Evolutionary conservation across 1,140 invertebrate species (phyloP).

Genomic region (Oryzaephilus surinamensis): DNA sequence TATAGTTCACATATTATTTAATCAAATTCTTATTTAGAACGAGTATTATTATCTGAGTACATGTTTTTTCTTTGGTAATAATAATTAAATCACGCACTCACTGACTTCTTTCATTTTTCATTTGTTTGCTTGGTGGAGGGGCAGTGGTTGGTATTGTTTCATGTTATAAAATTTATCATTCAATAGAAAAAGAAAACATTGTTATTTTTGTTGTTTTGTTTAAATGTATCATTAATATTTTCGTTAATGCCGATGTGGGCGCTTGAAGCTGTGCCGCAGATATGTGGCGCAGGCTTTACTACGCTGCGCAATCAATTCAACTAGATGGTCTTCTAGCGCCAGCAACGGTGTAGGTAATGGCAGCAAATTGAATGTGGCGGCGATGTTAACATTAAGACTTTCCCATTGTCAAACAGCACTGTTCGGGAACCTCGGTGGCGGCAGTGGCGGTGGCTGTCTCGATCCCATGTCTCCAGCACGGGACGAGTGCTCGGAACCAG

Average conservation of each 20-base stretch:
- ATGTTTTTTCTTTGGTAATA: no score
- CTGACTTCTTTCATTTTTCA: no score
- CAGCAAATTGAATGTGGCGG: conserved; percentile 34
- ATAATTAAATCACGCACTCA: conserved; percentile 4
- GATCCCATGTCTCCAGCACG: conserved; percentile 25
- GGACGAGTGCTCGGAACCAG: conserved; percentile 33
- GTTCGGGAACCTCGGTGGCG: conserved; percentile 53
- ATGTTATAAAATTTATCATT: no score
- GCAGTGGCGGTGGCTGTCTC: conserved; percentile 51
- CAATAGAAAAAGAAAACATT: no score
- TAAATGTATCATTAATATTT: no score
- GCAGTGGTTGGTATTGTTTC: no score
- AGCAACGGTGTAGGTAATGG: conserved; percentile 36
- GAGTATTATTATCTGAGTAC: no score
- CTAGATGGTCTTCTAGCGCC: conserved; percentile 40
- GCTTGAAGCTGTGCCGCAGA: conserved; percentile 38
- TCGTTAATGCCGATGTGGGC: no score
- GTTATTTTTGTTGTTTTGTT: no score
- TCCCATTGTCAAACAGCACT: conserved; percentile 58
- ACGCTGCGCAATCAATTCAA: conserved; percentile 41
- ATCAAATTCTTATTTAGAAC: no score
- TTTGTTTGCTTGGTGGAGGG: no score
- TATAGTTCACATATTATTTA: no score
- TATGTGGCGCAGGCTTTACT: conserved; percentile 42
- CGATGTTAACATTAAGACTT: conserved; percentile 42